These are phyloP conservation scores for Sardina pilchardus DNA, from an alignment of 2,113 vertebrate genomes.

Conservation along the genomic window DNA sequence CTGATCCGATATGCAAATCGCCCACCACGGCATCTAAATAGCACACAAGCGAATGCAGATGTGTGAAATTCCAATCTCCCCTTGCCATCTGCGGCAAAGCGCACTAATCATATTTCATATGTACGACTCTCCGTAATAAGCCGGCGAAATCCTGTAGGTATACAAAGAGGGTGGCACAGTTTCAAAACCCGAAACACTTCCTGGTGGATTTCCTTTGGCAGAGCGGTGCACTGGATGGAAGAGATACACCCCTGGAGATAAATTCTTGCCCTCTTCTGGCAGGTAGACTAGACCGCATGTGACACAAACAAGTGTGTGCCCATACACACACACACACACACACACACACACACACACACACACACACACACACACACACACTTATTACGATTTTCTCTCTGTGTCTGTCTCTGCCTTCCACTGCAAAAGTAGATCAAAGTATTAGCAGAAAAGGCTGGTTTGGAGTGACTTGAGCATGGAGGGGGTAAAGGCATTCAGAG, in stretches of 20 bases:
- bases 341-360: background rate
- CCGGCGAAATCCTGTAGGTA: slow-evolving; percentile 16
- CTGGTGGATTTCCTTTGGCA: background rate
- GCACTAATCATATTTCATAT: slow-evolving; percentile 56
- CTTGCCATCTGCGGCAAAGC: slow-evolving; percentile 14
- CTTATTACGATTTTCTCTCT: background rate
- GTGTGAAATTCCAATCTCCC: slow-evolving; percentile 44
- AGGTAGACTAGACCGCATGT: background rate
- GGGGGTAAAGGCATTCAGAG: slow-evolving; percentile 28
- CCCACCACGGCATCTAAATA: slow-evolving; percentile 56
- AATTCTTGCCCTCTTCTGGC: background rate
- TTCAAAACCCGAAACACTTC: background rate
- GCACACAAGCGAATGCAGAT: slow-evolving; percentile 62
- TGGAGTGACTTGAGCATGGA: background rate
- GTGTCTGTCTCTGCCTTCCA: slow-evolving; percentile 29
- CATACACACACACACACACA: background rate
- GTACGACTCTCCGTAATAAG: slow-evolving; percentile 57
- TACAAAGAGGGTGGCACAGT: background rate
- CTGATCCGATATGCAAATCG: slow-evolving; percentile 46
- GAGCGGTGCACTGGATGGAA: background rate
- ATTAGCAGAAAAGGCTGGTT: slow-evolving; percentile 41
- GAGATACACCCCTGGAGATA: background rate
- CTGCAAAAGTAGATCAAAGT: slow-evolving; percentile 63
- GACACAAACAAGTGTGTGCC: background rate
- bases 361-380: background rate